A percentile compares a stretch with the other conserved stretches of the same genome.
Evolutionary conservation across 2,113 vertebrate genomes (phyloP).

Genomic region (Pelvicachromis taeniatus): DNA sequence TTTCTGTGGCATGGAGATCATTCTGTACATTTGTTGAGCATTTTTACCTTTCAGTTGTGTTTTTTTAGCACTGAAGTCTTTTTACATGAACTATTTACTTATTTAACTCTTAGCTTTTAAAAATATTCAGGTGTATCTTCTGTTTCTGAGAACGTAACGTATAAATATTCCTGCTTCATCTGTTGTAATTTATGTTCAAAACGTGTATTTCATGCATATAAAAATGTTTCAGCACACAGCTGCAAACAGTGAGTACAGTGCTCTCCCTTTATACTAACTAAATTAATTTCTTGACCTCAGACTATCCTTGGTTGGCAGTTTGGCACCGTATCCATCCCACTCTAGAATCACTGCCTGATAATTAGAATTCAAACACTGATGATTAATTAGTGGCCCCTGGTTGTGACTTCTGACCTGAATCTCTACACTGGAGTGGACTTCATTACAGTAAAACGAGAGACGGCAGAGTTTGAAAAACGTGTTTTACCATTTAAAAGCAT

Average conservation of each 20-base stretch:
- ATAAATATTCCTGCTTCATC: constrained; percentile 5
- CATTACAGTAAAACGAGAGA: constrained; percentile 1
- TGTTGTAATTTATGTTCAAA: background rate
- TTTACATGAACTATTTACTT: background rate
- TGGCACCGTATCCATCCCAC: constrained; percentile 63
- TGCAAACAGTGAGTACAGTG: constrained; percentile 16
- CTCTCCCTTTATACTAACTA: constrained; percentile 37
- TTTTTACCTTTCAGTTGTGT: background rate
- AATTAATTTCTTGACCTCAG: constrained; percentile 70
- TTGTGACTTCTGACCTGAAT: constrained; percentile 48
- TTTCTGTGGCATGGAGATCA: accelerated
- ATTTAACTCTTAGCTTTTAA: background rate
- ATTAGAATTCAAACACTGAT: constrained; percentile 68
- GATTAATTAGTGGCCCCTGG: constrained; percentile 61
- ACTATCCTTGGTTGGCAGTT: constrained; percentile 63
- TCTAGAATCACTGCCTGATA: constrained; percentile 63
- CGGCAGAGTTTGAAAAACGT: background rate
- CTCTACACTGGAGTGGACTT: constrained; percentile 36
- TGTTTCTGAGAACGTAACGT: background rate
- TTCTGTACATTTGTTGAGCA: background rate
- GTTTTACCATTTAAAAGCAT: background rate
- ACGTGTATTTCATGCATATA: background rate
- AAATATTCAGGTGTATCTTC: background rate
- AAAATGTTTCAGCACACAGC: background rate
- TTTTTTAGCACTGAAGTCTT: background rate